Base-by-base conservation (phyloP, 2,888 invertebrate species). In the Drosophila nigritarsus region DNA sequence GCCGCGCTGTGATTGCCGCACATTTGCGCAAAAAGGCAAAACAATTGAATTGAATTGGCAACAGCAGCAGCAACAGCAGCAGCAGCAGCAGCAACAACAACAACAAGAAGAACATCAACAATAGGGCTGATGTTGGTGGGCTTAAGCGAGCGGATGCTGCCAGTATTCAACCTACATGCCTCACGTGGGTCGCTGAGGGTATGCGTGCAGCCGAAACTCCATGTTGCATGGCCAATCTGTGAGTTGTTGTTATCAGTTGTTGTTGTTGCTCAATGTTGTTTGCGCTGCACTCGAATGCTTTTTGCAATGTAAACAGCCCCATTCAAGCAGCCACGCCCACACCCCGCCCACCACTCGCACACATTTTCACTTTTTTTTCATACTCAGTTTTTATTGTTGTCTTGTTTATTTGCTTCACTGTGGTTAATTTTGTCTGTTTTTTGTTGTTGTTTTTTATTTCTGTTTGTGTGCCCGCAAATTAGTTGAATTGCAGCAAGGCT, bases 21-120 rank as follows among this genome's bases (percentile, higher is more conserved):
- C 83, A 84, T 84, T 84, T 84, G 89, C 79, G 79, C 87, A 84
- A 89, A 89, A 89, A 85, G 87, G 87, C 85, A 89, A 85, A 85
- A 85, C 90, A 85, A 85, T 85, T 83, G 87, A 84, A 83, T 81
- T 81, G 77, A 71, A 82, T 87, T 84, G 84, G 87, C 89, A 87
- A 81, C 75, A 84, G 67, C 75, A 70, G 69, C 30, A 48, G 2
- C 27, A 18, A 15, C 29, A 29, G 9, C 29, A 49, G 3, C 49
- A 49, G 5, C n/a, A n/a, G 82, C 89, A 83, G 74, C 75, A 83
- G 60, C 78, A 49, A 4, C 29, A 49, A 1, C 29, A 50, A 3
- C 18, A 0, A 13, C 87, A 80, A 76, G 69, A 83, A 62, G 75
- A 51, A 20, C 32, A 51, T 2, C 53, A 53, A 20, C 34, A 54